Conservation (phyloP, 2,113 vertebrate genomes). For the Tringa solitaria region DNA sequence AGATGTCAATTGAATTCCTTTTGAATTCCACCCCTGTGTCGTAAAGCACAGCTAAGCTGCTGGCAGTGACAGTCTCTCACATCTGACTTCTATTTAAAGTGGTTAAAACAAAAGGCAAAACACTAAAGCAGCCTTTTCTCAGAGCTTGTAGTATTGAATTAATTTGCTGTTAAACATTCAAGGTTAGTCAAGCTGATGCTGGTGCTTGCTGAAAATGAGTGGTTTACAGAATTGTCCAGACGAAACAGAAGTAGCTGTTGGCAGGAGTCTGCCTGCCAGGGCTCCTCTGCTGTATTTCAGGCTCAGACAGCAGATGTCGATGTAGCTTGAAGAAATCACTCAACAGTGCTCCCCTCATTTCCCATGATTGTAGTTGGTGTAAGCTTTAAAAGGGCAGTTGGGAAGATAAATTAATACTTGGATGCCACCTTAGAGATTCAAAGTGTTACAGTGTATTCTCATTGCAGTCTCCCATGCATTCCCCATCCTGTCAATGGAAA, state of each 20-base stretch:
- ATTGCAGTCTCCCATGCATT: neutral
- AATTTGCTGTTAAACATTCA: neutral
- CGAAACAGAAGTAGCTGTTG: neutral
- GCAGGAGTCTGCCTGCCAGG: neutral
- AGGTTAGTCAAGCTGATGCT: neutral
- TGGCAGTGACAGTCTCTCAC: neutral
- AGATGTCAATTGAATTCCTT: neutral
- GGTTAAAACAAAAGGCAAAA: neutral
- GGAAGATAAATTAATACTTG: neutral
- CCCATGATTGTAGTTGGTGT: neutral
- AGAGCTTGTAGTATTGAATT: neutral
- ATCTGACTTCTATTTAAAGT: neutral
- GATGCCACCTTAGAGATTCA: neutral
- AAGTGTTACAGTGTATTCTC: neutral
- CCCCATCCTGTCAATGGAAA: neutral
- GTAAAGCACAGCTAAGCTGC: neutral
- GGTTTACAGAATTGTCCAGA: neutral
- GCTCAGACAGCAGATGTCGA: neutral
- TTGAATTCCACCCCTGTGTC: neutral
- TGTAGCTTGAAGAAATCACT: conserved; percentile 23
- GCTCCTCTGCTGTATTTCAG: neutral
- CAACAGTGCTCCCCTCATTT: neutral
- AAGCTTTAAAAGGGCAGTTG: neutral
- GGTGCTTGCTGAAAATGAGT: neutral
- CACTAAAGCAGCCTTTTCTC: neutral